phyloP scores from a whole-genome alignment of 35 echinoderm and acorn worm genomes.

The Ophioderma brevispina region DNA sequence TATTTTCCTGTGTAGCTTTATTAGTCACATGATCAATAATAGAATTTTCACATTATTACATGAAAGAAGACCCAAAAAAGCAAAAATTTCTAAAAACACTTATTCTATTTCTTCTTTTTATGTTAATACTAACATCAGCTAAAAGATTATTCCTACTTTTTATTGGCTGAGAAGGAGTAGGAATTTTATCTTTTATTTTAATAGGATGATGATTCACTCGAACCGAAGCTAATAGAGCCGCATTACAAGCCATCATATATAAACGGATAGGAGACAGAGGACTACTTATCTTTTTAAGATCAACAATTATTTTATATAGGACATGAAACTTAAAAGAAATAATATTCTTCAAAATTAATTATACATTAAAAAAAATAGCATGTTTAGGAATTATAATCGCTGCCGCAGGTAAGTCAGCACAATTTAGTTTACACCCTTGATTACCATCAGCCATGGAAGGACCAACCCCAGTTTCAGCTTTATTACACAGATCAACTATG shows the following conservation, averaged over 20 bases:
- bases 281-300: slow-evolving; percentile 23
- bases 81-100: slow-evolving; percentile 50
- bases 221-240: slow-evolving; percentile 41
- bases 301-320: not conserved
- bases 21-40: slow-evolving; percentile 74
- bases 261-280: slow-evolving; percentile 82
- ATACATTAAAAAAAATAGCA: not conserved
- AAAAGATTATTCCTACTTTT: slow-evolving; percentile 65
- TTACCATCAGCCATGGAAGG: slow-evolving; percentile 79
- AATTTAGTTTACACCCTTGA: slow-evolving; percentile 64
- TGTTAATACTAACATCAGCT: slow-evolving; percentile 49
- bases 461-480: slow-evolving; percentile 69
- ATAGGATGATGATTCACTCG: slow-evolving; percentile 73
- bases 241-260: slow-evolving; percentile 68
- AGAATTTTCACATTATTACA: slow-evolving; percentile 79
- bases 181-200: slow-evolving; percentile 71
- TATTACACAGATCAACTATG: slow-evolving; percentile 69
- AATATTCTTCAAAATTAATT: not conserved
- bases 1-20: slow-evolving; percentile 38
- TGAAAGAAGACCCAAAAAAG: slow-evolving; percentile 42
- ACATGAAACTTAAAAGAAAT: slow-evolving; percentile 47
- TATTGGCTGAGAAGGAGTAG: slow-evolving; percentile 76
- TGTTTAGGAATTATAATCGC: slow-evolving; percentile 39
- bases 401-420: slow-evolving; percentile 69
- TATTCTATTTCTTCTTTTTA: slow-evolving; percentile 59